phyloP scores from a whole-genome alignment of 2,797 vertebrate genomes.

The Clarias laeviceps region DNA sequence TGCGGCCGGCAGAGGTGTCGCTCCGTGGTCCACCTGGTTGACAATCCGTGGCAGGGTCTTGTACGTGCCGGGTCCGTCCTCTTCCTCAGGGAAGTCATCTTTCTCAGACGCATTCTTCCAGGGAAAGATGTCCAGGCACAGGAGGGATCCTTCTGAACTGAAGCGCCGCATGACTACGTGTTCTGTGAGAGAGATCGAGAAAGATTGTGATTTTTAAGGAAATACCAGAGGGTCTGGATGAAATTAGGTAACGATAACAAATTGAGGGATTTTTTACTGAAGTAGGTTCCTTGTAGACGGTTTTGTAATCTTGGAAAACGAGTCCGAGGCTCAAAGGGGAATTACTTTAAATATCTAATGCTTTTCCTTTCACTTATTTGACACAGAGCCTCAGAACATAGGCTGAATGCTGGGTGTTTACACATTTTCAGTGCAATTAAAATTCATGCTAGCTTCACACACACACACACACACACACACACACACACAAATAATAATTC shows the following conservation, averaged over 20 bases:
- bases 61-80: slow-evolving; percentile 35
- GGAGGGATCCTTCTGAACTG: slow-evolving; percentile 77
- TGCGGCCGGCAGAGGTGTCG: slow-evolving; percentile 38
- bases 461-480: too few species aligned
- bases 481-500: not conserved
- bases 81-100: slow-evolving; percentile 20
- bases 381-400: not conserved
- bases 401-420: not conserved
- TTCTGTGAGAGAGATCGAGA: not conserved
- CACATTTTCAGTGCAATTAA: not conserved
- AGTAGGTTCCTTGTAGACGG: slow-evolving; percentile 15
- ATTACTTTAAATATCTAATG: slow-evolving; percentile 16
- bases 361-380: not conserved
- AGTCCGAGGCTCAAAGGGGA: slow-evolving; percentile 9
- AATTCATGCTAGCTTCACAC: not conserved
- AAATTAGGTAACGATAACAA: not conserved
- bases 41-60: not conserved
- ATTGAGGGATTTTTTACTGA: slow-evolving; percentile 23
- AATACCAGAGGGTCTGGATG: slow-evolving; percentile 3
- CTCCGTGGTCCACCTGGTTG: not conserved
- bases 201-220: not conserved
- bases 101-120: slow-evolving; percentile 64
- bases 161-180: slow-evolving; percentile 69
- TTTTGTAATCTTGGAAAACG: slow-evolving; percentile 31
- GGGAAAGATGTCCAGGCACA: slow-evolving; percentile 71